phyloP scores from a whole-genome alignment of 2,888 invertebrate species.

The Amphipyra tragopoginis region DNA sequence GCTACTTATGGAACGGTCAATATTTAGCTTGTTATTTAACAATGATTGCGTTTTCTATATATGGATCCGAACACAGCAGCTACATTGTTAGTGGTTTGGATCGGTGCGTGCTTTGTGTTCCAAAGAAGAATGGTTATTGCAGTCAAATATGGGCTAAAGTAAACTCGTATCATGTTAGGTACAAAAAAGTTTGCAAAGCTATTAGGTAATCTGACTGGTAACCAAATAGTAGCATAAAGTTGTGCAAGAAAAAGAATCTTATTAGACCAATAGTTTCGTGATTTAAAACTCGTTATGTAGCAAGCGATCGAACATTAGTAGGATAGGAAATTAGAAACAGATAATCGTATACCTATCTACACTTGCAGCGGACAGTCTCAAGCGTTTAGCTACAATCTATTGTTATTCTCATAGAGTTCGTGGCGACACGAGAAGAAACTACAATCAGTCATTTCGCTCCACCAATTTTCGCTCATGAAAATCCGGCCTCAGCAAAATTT shows the following conservation, averaged over 20 bases:
- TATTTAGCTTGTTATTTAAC: conserved; percentile 41
- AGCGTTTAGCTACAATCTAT: conserved; percentile 1
- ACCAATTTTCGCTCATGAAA: conserved; percentile 10
- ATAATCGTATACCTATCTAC: conserved; percentile 9
- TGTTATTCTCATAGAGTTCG: no score
- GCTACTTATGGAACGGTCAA: conserved; percentile 23
- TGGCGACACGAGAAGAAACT: no score
- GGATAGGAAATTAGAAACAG: conserved; percentile 21
- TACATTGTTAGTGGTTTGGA: conserved; percentile 26
- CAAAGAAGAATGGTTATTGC: conserved; percentile 21
- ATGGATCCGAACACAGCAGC: conserved; percentile 18
- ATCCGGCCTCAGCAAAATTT: conserved; percentile 13
- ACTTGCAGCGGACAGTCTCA: conserved; percentile 2
- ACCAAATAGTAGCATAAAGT: background rate
- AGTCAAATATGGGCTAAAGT: conserved; percentile 21
- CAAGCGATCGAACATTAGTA: conserved; percentile 2
- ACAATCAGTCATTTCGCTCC: background rate
- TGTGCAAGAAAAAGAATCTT: conserved; percentile 4
- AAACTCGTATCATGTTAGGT: conserved; percentile 2
- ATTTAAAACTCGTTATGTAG: conserved; percentile 14
- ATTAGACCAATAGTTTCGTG: conserved; percentile 24
- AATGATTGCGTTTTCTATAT: conserved; percentile 33
- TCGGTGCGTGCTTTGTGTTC: conserved; percentile 38
- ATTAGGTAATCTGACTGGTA: no score
- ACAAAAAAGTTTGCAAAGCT: no score